Evolutionary conservation across 2,113 vertebrate genomes (phyloP).

Genomic region (Nannospalax galili): DNA sequence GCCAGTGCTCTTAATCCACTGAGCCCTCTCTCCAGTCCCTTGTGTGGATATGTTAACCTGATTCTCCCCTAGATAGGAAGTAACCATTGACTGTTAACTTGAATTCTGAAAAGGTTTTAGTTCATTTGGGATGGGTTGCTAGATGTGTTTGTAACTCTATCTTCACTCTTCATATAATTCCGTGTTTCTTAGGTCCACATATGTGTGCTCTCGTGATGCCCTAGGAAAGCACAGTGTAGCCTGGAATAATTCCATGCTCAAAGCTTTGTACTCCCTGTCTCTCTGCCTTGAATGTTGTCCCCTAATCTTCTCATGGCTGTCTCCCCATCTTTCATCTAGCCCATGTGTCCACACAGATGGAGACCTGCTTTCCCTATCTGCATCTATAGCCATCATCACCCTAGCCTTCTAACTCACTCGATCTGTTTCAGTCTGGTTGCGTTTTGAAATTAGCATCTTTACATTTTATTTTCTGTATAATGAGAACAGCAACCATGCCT

Average conservation of each 20-base stretch:
- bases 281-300: background rate
- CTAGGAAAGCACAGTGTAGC: background rate
- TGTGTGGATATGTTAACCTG: background rate
- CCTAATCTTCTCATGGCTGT: background rate
- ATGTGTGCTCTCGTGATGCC: background rate
- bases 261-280: background rate
- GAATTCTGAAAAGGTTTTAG: background rate
- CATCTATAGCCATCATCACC: rapidly evolving
- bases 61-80: background rate
- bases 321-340: background rate
- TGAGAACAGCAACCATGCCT: background rate
- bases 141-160: background rate
- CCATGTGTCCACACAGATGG: background rate
- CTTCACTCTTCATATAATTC: background rate
- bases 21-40: no score
- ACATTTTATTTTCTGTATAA: background rate
- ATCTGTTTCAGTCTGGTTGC: background rate
- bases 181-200: background rate
- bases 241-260: background rate
- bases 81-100: background rate
- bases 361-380: background rate
- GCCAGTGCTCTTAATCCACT: no score
- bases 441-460: background rate
- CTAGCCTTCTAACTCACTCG: background rate
- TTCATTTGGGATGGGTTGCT: background rate